A percentile compares a stretch with the other conserved stretches of the same genome.
Evolutionary conservation across 2,888 invertebrate species (phyloP).

Genomic region (Ectemnius lituratus): DNA sequence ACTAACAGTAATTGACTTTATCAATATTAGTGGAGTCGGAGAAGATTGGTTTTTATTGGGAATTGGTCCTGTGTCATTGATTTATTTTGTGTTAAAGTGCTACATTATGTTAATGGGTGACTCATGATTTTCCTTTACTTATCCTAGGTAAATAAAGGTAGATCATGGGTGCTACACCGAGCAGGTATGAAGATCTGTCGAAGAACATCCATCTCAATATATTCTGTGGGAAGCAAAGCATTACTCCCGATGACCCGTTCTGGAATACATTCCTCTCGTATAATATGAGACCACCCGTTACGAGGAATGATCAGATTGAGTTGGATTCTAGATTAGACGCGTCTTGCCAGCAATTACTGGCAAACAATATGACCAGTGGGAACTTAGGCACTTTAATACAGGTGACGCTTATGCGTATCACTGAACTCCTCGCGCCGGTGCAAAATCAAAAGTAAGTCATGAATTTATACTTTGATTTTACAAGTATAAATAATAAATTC

Average conservation of each 20-base stretch:
- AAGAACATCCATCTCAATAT: slow-evolving; percentile 88
- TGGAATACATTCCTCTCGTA: slow-evolving; percentile 97
- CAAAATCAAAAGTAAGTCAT: slow-evolving; percentile 89
- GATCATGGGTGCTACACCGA: slow-evolving; percentile 89
- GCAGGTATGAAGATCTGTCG: slow-evolving; percentile 88
- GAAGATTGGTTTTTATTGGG: too few relatives aligned
- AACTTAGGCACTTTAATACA: slow-evolving; percentile 93
- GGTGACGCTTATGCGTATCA: slow-evolving; percentile 89
- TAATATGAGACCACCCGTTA: slow-evolving; percentile 89
- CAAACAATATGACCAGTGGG: slow-evolving; percentile 92
- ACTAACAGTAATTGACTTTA: too few relatives aligned
- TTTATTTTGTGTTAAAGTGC: too few relatives aligned
- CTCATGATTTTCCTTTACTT: background rate
- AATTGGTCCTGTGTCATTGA: too few relatives aligned
- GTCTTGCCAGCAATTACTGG: slow-evolving; percentile 86
- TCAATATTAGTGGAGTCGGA: too few relatives aligned
- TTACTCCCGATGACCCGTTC: slow-evolving; percentile 92
- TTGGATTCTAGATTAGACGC: slow-evolving; percentile 89
- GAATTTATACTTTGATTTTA: background rate
- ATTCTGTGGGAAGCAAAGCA: slow-evolving; percentile 89
- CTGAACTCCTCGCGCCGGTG: slow-evolving; percentile 90
- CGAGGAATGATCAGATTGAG: slow-evolving; percentile 81
- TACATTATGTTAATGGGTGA: too few relatives aligned
- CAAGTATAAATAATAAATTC: background rate
- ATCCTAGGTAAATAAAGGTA: slow-evolving; percentile 39